phyloP scores from a whole-genome alignment of 2,797 vertebrate genomes.

The Benthosema pterotum region DNA sequence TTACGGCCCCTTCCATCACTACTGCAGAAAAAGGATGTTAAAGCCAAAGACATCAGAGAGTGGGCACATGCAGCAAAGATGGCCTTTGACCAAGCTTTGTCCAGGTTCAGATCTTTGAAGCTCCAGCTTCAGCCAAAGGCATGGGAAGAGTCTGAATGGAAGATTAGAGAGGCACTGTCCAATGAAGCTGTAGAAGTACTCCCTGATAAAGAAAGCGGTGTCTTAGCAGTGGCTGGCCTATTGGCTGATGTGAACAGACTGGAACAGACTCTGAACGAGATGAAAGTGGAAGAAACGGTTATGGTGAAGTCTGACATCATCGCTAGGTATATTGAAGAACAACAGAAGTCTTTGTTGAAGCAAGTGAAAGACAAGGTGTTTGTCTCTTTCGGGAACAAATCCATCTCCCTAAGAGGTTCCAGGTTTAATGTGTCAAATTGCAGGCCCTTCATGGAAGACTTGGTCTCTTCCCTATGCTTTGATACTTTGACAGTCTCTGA shows the following conservation, averaged over 20 bases:
- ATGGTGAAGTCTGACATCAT: constrained; percentile 46
- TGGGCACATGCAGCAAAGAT: constrained; percentile 77
- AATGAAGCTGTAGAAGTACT: constrained; percentile 68
- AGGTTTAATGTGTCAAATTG: constrained; percentile 66
- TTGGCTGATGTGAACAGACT: constrained; percentile 61
- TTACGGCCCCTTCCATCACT: constrained; percentile 76
- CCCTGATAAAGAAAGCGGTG: constrained; percentile 44
- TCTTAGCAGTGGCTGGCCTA: constrained; percentile 77
- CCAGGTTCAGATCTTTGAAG: constrained; percentile 70
- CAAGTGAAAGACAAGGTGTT: constrained; percentile 49
- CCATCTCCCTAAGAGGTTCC: constrained; percentile 79
- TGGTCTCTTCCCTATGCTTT: constrained; percentile 61
- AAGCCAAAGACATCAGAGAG: constrained; percentile 57
- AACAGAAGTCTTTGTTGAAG: constrained; percentile 50
- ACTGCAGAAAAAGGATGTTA: constrained; percentile 67
- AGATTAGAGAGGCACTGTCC: constrained; percentile 41
- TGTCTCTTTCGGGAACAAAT: constrained; percentile 64
- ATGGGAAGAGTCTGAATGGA: constrained; percentile 76
- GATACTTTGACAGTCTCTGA: constrained; percentile 63
- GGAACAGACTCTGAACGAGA: constrained; percentile 54
- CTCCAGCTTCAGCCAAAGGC: constrained; percentile 53
- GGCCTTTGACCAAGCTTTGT: constrained; percentile 68
- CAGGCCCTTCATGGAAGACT: constrained; percentile 40
- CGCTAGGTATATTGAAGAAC: constrained; percentile 74
- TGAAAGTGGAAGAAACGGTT: constrained; percentile 62